Base-by-base conservation (phyloP, 2,797 vertebrate genomes). In the Caiman crocodilus region DNA sequence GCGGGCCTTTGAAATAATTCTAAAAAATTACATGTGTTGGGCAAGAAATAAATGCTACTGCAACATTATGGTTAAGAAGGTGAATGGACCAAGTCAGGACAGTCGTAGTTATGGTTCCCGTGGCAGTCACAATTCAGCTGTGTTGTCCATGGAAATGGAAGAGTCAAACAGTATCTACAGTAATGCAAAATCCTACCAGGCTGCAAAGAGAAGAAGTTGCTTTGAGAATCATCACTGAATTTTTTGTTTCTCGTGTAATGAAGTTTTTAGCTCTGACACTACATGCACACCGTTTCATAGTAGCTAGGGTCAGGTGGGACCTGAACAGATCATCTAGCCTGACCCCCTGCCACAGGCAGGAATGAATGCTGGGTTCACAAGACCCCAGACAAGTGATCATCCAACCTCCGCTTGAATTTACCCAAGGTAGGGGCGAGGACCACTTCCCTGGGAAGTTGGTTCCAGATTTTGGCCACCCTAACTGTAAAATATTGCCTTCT, bases 211-310 rank as follows among this genome's bases (percentile, higher is more conserved):
- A 95, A 76, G 83, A 60, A 1, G 3, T 83, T 63, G 83, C 83
- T 89, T 75, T 32, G n/a, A 14, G 85, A 94, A 79, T 92, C 85
- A 18, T 64, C 50, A 83, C 83, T 85, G 87, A 14, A 0, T 85
- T 82, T 81, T 92, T 88, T 90, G 5, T 92, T 95, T 94, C 91
- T 95, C 60, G 89, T 92, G 88, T 88, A 90, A 95, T 96, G 94
- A 91, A 89, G 55, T 90, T 92, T 90, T 91, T 59, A 17, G 76
- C 85, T 90, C 63, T 91, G 60, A 86, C 60, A 16, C 56, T 90
- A 87, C 85, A 67, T 71, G 93, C 77, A 58, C 83, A 42, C 42
- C 10, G 42, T 35, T 35, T 35, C 35, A 35, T 35, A 35, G 35
- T 35, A 35, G 35, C 35, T 35, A 35, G 35, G 35, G 35, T 35